Evolutionary conservation across 2,797 vertebrate species (phyloP).

Genomic region (Crocodylus rhombifer): DNA sequence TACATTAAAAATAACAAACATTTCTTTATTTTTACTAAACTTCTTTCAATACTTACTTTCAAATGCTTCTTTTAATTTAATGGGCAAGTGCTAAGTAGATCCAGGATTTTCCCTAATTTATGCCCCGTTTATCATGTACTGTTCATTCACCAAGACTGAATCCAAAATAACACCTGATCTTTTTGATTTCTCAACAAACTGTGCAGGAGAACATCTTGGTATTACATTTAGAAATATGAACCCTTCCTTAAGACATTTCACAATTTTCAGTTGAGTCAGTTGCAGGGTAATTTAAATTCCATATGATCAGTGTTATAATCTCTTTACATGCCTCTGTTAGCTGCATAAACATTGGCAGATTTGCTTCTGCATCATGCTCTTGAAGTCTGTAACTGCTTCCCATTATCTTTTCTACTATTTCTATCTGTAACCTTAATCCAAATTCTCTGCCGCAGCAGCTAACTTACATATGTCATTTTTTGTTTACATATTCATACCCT

Average conservation of each 20-base stretch:
- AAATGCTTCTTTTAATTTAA: neutral
- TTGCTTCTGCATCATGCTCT: constrained; percentile 14
- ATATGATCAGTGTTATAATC: constrained; percentile 6
- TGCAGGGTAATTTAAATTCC: constrained; percentile 37
- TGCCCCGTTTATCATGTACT: neutral
- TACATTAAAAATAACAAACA: neutral
- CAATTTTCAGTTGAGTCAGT: neutral
- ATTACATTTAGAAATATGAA: neutral
- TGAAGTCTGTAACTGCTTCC: constrained; percentile 7
- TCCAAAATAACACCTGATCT: neutral
- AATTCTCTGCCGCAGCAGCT: neutral
- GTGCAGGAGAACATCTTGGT: neutral
- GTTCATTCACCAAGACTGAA: neutral
- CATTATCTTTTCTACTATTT: neutral
- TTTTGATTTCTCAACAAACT: neutral
- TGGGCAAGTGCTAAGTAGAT: neutral
- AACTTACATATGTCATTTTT: neutral
- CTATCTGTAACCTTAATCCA: neutral
- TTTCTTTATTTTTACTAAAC: neutral
- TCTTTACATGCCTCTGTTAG: constrained; percentile 50
- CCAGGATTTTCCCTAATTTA: neutral
- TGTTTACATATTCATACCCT: neutral
- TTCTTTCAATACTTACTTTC: neutral
- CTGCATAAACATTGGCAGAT: constrained; percentile 43
- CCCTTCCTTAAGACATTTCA: neutral